These are phyloP conservation scores for Clarias macrocephalus DNA, from an alignment of 2,113 vertebrate species.

Conservation along the genomic window DNA sequence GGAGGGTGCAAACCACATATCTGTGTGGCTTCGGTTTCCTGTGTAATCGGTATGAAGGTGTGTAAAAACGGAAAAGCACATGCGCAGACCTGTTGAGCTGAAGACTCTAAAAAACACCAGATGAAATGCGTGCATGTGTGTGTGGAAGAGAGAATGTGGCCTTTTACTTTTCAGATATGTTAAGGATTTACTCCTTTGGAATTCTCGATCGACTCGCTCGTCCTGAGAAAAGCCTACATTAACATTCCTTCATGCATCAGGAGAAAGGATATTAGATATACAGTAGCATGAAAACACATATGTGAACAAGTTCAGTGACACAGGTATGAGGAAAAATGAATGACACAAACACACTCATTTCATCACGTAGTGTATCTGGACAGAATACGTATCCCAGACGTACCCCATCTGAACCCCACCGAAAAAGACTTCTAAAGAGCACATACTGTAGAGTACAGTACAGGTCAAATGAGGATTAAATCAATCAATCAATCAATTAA, in stretches of 20 bases:
- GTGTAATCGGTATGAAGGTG: constrained; percentile 3
- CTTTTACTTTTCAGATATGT: constrained; percentile 45
- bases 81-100: not conserved
- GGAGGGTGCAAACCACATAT: constrained; percentile 39
- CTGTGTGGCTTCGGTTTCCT: constrained; percentile 37
- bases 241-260: constrained; percentile 6
- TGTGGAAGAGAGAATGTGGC: not conserved
- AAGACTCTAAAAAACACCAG: not conserved
- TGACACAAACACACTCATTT: constrained; percentile 6
- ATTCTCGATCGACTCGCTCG: constrained; percentile 62
- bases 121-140: not conserved
- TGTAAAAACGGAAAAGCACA: not conserved
- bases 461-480: not conserved
- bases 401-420: constrained; percentile 64
- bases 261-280: not conserved
- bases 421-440: constrained; percentile 66
- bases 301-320: not conserved
- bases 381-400: no score
- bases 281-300: not conserved
- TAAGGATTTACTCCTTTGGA: constrained; percentile 47
- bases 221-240: constrained; percentile 52
- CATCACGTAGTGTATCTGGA: constrained; percentile 61
- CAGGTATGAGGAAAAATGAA: not conserved
- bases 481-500: no score
- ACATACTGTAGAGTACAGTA: constrained; percentile 58